These are phyloP conservation scores for Drosophila leonis DNA, from an alignment of 2,888 invertebrate species.

Conservation along the genomic window DNA sequence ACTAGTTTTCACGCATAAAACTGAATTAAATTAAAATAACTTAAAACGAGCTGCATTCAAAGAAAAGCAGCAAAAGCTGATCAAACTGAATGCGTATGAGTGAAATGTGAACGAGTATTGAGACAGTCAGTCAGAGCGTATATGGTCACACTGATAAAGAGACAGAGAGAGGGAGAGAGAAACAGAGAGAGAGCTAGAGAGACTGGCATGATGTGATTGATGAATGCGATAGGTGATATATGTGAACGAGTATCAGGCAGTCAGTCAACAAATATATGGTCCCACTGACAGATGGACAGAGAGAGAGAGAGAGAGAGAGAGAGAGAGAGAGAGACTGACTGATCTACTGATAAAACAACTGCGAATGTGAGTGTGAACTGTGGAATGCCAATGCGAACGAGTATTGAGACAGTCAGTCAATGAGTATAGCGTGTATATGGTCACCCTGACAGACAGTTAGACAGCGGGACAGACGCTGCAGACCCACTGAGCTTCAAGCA, in stretches of 20 bases:
- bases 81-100: slow-evolving; percentile 19
- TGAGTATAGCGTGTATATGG: not conserved
- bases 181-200: not conserved
- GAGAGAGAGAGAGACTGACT: not conserved
- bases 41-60: slow-evolving; percentile 43
- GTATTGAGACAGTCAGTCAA: slow-evolving; percentile 5
- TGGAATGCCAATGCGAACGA: not conserved
- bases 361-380: not conserved
- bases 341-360: not conserved
- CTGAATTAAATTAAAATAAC: slow-evolving; percentile 69
- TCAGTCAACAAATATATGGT: slow-evolving; percentile 2
- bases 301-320: not conserved
- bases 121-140: slow-evolving; percentile 16
- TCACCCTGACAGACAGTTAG: not conserved
- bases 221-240: not conserved
- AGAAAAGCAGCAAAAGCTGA: slow-evolving; percentile 43
- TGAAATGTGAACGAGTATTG: slow-evolving; percentile 26
- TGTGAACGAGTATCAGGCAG: slow-evolving; percentile 10
- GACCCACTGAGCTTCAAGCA: slow-evolving; percentile 45
- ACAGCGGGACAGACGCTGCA: slow-evolving; percentile 8
- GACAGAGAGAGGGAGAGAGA: not conserved
- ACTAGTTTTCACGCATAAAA: slow-evolving; percentile 76
- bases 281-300: not conserved
- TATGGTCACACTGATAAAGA: slow-evolving; percentile 49
- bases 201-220: not conserved